Evolutionary conservation across 1,140 invertebrate species (phyloP), one percentile per base, ranked within the genome.

Genomic region (Subanguina moxae): DNA sequence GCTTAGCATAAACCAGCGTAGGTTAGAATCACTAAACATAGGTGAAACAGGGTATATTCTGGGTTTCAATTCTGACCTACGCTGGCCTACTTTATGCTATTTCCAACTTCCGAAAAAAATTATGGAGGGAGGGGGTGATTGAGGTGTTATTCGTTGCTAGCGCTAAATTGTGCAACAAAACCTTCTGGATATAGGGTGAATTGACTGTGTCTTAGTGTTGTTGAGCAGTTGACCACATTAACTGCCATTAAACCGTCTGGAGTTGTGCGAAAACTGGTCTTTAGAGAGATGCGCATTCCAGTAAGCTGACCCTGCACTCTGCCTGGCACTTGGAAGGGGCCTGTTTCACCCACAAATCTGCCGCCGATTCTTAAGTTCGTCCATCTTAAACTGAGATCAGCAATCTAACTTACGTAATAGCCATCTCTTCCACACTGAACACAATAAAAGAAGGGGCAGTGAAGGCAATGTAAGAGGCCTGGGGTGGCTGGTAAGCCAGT

Each of bases 181-280:
- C 79, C 79, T 61, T 82, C 71, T n/a, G 79, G 76, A 28, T 76
- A 64, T 23, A 81, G 45, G n/a, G 42, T 74, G 58, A 81, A 82
- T n/a, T 82, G 78, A 57, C 72, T 76, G 32, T 74, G 68, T 5
- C 43, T 52, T 48, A 81, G 71, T 13, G 73, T 30, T 25, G 80
- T 82, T 1, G 76, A 69, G 57, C 79, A 81, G 56, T 81, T 82
- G 13, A 62, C 56, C 5, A 81, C 80, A 23, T 70, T 59, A 23
- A 83, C 79, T 11, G 67, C 57, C 73, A 81, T 81, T 27, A 65
- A 65, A 27, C 79, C 79, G 21, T 81, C 74, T 57, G 71, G 68
- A 13, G 75, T 62, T 11, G 62, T 65, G 11, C 66, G 32, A 43
- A 81, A 77, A 25, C 64, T 43, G 11, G 80, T 76, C 5, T 74